Evolutionary conservation across 2,888 invertebrate genomes (phyloP), one percentile per base, ranked within the genome.

Genomic region (Hypsopygia costalis): DNA sequence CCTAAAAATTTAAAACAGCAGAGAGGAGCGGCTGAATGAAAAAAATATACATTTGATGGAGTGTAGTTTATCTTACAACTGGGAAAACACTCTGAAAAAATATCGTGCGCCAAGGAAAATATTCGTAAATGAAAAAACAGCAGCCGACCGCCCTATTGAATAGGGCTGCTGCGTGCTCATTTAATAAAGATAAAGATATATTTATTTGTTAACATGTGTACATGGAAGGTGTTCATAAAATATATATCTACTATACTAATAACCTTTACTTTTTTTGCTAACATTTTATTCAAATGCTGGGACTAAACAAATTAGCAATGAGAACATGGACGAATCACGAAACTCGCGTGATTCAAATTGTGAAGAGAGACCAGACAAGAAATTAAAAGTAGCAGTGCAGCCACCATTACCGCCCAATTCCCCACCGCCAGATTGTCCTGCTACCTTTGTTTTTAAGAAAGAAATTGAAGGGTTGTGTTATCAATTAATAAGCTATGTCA

Each of bases 101-200:
- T 86, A 88, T 81, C 82, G 81, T 63, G 73, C 63, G 78, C 82
- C 69, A 85, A 87, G 81, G 77, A 88, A 88, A 88, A 87, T 87
- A 88, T 88, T 82, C 85, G 76, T 77, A 87, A 87, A 88, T 88
- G 88, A 87, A 88, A 88, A 87, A 87, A 87, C 76, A 88, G 86
- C 88, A 88, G 67, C 51, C 62, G 64, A 53, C 53, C 69, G 58
- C 57, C 67, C 62, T 56, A 56, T 47, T 7, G 16, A 2, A 28
- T 55, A 85, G 86, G 87, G 86, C 8, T 81, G 80, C 25, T 62
- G 37, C 46, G 16, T 11, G 10, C 8, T 11, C 5, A 4, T 11
- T 11, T 1, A 11, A 7, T 8, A 11, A 31, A 7, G 3, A 7
- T 10, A n/a, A n/a, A n/a, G n/a, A n/a, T n/a, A n/a, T n/a, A n/a